phyloP scores from a whole-genome alignment of 2,888 invertebrate species.

The Galerucella nymphaeae region DNA sequence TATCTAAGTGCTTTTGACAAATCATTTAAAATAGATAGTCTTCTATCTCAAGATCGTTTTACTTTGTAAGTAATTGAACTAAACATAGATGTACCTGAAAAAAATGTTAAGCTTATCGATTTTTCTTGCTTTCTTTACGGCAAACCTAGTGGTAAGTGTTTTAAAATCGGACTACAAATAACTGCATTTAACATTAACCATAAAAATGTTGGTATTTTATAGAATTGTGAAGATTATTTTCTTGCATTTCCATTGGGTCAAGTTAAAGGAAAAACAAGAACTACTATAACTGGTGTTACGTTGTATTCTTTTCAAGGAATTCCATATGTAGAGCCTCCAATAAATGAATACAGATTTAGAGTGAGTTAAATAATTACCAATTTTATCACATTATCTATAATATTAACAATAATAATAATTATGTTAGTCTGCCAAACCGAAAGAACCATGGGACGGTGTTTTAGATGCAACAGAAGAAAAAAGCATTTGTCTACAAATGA shows the following conservation, averaged over 20 bases:
- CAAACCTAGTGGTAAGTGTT: conserved; percentile 8
- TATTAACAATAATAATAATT: neutral
- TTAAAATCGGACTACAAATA: neutral
- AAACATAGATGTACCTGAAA: neutral
- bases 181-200: neutral
- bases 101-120: neutral
- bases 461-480: conserved; percentile 50
- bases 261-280: conserved; percentile 42
- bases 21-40: neutral
- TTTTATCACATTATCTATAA: too few relatives aligned
- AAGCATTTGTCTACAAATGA: conserved; percentile 49
- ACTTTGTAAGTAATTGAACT: neutral
- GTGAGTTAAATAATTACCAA: conserved; percentile 34
- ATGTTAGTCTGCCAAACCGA: conserved; percentile 46
- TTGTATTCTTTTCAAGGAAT: conserved; percentile 49
- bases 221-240: conserved; percentile 28
- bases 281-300: conserved; percentile 40
- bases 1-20: neutral
- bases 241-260: conserved; percentile 42
- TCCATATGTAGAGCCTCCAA: conserved; percentile 52
- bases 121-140: neutral
- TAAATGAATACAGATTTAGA: conserved; percentile 48
- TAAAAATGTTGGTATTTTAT: neutral
- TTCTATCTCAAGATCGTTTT: neutral
- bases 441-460: conserved; percentile 50